These are phyloP conservation scores for Amiota mariae DNA, from an alignment of 2,888 invertebrate genomes.

Conservation along the genomic window DNA sequence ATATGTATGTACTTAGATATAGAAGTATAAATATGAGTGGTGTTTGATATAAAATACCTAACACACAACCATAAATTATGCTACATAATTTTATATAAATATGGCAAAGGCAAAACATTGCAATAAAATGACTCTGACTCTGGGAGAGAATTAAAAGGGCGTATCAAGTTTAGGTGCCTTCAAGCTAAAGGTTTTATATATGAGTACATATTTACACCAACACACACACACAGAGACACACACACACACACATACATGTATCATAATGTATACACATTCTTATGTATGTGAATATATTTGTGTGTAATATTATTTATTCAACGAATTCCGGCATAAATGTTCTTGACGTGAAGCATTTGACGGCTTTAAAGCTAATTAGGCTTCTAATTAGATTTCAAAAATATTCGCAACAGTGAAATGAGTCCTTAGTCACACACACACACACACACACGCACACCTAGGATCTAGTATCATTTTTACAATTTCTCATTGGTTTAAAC, in stretches of 20 bases:
- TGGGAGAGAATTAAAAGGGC: too few relatives aligned
- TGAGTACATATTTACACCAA: slow-evolving; percentile 1
- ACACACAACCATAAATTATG: neutral
- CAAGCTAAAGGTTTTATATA: neutral
- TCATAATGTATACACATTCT: slow-evolving; percentile 12
- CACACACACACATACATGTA: slow-evolving; percentile 7
- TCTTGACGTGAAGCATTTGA: slow-evolving; percentile 10
- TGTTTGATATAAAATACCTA: too few relatives aligned
- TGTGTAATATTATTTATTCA: slow-evolving; percentile 44
- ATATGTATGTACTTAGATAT: too few relatives aligned
- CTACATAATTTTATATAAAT: slow-evolving; percentile 26
- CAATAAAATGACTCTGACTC: too few relatives aligned
- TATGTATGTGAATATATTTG: slow-evolving; percentile 28
- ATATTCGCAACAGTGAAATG: neutral
- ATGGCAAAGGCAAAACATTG: neutral
- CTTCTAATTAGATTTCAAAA: slow-evolving; percentile 25
- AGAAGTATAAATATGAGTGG: too few relatives aligned
- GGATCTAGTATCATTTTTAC: too few relatives aligned
- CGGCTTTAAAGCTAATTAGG: slow-evolving; percentile 26
- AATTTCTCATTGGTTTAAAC: too few relatives aligned
- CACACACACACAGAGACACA: neutral
- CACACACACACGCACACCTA: neutral
- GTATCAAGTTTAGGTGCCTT: too few relatives aligned
- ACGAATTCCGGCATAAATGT: slow-evolving; percentile 41
- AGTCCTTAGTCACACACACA: neutral